Evolutionary conservation across 2,797 vertebrate species (phyloP).

Genomic region (Hoplostethus atlanticus): DNA sequence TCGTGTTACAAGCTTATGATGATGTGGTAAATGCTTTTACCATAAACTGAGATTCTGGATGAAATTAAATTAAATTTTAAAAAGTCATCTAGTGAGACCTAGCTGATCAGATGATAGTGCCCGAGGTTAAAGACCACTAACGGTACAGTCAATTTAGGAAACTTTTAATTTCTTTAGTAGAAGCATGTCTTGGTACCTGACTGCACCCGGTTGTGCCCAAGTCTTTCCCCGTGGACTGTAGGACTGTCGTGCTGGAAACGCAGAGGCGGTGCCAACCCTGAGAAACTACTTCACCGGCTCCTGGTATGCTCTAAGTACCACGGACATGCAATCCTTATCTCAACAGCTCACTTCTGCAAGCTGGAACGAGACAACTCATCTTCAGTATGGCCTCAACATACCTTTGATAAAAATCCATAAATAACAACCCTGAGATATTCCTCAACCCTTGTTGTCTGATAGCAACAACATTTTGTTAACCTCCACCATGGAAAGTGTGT

Average conservation of each 20-base stretch:
- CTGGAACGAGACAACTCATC: constrained; percentile 34
- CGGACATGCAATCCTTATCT: constrained; percentile 48
- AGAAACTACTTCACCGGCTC: constrained; percentile 39
- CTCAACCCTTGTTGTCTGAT: background rate
- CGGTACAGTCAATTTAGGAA: constrained; percentile 43
- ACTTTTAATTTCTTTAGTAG: constrained; percentile 38
- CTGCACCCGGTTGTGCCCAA: constrained; percentile 38
- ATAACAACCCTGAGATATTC: background rate
- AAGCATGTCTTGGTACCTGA: constrained; percentile 37
- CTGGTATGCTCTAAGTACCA: constrained; percentile 33
- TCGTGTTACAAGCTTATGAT: background rate
- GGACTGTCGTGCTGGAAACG: constrained; percentile 48
- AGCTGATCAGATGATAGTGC: background rate
- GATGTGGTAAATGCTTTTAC: background rate
- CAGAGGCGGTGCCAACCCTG: constrained; percentile 29
- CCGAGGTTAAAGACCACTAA: constrained; percentile 10
- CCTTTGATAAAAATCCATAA: background rate
- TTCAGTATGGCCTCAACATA: constrained; percentile 21
- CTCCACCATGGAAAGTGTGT: too few species aligned
- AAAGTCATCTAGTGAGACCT: background rate
- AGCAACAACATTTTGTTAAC: background rate
- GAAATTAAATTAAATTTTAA: background rate
- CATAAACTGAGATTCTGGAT: constrained; percentile 17
- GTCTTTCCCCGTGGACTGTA: constrained; percentile 23
- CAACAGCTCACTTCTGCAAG: constrained; percentile 33